These are phyloP conservation scores for Puntigrus tetrazona DNA, from an alignment of 2,113 vertebrate species.

Conservation along the genomic window DNA sequence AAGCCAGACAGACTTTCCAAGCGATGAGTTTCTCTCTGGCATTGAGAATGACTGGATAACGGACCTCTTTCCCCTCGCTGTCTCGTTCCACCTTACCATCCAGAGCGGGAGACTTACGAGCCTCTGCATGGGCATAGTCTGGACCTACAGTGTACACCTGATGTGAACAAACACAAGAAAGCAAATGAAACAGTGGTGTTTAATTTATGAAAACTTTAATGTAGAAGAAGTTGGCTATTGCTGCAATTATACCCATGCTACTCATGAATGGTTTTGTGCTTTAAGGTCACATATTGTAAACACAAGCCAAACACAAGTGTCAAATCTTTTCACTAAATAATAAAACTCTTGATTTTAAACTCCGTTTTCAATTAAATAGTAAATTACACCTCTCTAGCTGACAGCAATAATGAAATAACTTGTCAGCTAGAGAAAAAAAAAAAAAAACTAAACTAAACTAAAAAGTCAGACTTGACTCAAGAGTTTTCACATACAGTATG, in stretches of 20 bases:
- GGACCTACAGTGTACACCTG: conserved; percentile 91
- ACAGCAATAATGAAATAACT: too few relatives aligned
- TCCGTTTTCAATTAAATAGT: too few relatives aligned
- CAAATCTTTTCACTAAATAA: too few relatives aligned
- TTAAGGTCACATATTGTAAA: too few relatives aligned
- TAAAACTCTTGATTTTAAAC: too few relatives aligned
- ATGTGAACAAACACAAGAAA: conserved; percentile 30
- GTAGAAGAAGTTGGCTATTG: too few relatives aligned
- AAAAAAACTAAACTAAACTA: neutral
- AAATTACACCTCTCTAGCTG: too few relatives aligned
- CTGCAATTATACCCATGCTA: too few relatives aligned
- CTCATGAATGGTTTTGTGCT: too few relatives aligned
- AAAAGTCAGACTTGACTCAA: neutral
- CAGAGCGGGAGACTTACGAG: conserved; percentile 87
- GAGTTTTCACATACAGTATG: neutral
- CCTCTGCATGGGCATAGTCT: conserved; percentile 90
- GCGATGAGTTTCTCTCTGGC: conserved; percentile 90
- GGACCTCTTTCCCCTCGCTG: conserved; percentile 90
- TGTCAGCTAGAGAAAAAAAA: too few relatives aligned
- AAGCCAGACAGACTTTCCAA: conserved; percentile 91
- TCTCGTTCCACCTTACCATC: conserved; percentile 90
- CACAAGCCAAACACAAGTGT: too few relatives aligned
- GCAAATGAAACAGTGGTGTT: neutral
- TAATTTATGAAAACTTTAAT: neutral
- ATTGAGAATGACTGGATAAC: conserved; percentile 89